These are phyloP conservation scores for Rhodeus uyekii DNA, from an alignment of 2,797 vertebrate species.

Conservation along the genomic window DNA sequence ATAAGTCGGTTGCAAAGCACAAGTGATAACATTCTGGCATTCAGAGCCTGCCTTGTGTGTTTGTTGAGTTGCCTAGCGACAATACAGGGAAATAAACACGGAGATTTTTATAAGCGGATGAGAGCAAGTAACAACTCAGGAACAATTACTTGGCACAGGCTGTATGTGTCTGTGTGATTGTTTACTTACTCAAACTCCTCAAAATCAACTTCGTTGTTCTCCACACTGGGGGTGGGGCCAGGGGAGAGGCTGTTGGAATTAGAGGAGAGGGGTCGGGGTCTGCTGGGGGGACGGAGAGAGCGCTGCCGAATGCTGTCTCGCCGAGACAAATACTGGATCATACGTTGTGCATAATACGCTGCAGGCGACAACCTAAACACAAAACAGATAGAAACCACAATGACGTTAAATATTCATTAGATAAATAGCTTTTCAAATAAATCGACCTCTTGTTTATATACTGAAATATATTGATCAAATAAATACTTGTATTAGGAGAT, in stretches of 20 bases:
- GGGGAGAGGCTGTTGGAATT: constrained; percentile 84
- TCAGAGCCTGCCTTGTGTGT: constrained; percentile 19
- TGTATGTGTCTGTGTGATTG: constrained; percentile 18
- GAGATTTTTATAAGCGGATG: constrained; percentile 4
- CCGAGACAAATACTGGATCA: constrained; percentile 97
- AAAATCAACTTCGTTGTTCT: constrained; percentile 90
- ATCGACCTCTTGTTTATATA: background rate
- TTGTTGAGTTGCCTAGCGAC: constrained; percentile 35
- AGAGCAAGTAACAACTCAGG: background rate
- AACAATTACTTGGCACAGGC: constrained; percentile 5
- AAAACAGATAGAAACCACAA: background rate
- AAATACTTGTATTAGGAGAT: background rate
- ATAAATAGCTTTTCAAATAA: background rate
- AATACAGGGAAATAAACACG: constrained; percentile 24
- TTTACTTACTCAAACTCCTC: constrained; percentile 94
- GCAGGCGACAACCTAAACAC: constrained; percentile 89
- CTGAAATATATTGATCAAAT: background rate
- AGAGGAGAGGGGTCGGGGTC: constrained; percentile 82
- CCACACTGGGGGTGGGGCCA: constrained; percentile 81
- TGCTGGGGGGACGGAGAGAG: constrained; percentile 85
- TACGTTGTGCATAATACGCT: constrained; percentile 96
- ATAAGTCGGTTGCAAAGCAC: background rate
- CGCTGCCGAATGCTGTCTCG: constrained; percentile 95
- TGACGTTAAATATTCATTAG: background rate
- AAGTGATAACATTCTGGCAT: constrained; percentile 29